Evolutionary conservation across 2,113 vertebrate species (phyloP), one percentile per base, ranked within the genome.

Genomic region (Thunnus thynnus): DNA sequence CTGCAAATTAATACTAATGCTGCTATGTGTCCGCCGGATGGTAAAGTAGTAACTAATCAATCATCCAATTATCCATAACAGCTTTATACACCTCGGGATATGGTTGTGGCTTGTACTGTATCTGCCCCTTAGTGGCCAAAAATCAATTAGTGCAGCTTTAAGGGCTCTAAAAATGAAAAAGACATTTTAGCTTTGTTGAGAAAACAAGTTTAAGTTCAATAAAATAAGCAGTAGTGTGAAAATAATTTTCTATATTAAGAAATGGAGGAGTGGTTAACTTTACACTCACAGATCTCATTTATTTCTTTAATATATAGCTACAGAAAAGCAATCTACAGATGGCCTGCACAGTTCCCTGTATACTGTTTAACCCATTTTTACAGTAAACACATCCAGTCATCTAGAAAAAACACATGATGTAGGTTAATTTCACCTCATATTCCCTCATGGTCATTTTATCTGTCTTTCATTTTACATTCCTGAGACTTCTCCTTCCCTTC

Each of bases 401-500:
- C 17, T 51, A 12, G 78, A 68, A n/a, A 65, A 44, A 30, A 3
- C 2, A 70, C 80, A 30, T 30, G 6, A n/a, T 46, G 17, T 52
- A 48, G 2, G 10, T 17, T 16, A 17, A 36, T 25, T 58, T 82
- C 51, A 78, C 20, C 13, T 7, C 12, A 25, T 11, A 44, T 10
- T 25, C 41, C 17, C 20, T 50, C 25, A 75, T 36, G 30, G n/a
- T 11, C 16, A 41, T 55, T 46, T 47, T 16, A 36, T 18, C 13
- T 52, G 5, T 4, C 5, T 46, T 25, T 27, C 1, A 3, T 18
- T 17, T 48, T n/a, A 41, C 2, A 25, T 51, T 13, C 20, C 8
- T 46, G 17, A 14, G 6, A 73, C 41, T 61, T 82, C 18, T 57
- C 25, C 10, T 16, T 17, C 67, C 36, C 16, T 75, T 58, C 47